Conservation (phyloP, 2,113 vertebrate species). For the Galbula dea region DNA sequence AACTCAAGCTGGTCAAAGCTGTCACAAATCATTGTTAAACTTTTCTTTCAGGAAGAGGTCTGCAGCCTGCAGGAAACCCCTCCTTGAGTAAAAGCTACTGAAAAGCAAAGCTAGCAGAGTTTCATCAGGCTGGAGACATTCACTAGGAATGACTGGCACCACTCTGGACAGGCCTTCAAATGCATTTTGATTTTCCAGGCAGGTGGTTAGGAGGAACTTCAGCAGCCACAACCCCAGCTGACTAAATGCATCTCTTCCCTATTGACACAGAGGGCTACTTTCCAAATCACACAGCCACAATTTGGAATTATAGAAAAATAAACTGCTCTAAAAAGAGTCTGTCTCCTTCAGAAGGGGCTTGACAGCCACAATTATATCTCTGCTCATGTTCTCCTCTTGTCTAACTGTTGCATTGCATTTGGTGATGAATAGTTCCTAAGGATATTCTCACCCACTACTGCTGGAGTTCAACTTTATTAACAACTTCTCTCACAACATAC, state of each 20-base stretch:
- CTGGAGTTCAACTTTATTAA: constrained; percentile 47
- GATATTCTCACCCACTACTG: constrained; percentile 36
- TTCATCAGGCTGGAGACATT: background rate
- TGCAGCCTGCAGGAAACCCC: background rate
- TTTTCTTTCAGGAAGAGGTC: background rate
- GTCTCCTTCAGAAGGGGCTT: background rate
- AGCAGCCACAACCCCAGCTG: constrained; percentile 25
- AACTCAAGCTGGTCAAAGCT: background rate
- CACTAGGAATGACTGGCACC: background rate
- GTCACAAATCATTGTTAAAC: background rate
- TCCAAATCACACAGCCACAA: constrained; percentile 14
- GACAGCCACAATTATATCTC: constrained; percentile 5
- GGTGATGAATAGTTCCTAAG: background rate
- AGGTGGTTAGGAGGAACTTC: background rate
- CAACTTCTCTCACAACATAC: background rate
- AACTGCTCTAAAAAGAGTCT: background rate
- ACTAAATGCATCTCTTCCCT: constrained; percentile 50
- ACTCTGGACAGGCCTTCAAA: background rate
- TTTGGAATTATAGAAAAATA: constrained; percentile 55
- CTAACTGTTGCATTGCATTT: background rate
- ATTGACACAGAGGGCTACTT: constrained; percentile 36
- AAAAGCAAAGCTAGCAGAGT: background rate
- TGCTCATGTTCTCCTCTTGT: background rate
- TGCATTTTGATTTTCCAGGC: constrained; percentile 6
- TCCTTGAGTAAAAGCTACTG: background rate